Conservation (phyloP, 1,140 invertebrate genomes). For the Varroa destructor region DNA sequence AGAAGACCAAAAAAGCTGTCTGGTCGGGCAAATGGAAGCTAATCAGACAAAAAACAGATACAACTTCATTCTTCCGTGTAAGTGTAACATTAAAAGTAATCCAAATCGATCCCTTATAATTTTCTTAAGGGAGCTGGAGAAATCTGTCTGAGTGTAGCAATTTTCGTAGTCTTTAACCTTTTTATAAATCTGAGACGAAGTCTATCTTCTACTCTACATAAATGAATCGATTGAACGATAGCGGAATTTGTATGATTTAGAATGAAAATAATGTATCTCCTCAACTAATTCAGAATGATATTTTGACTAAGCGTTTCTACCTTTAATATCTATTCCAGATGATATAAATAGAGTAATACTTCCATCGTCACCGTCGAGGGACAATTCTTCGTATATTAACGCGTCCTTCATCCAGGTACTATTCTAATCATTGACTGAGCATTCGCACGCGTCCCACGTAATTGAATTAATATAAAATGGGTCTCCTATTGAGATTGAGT, state of each 20-base stretch:
- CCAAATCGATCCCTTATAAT: too few relatives aligned
- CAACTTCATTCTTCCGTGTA: slow-evolving; percentile 67
- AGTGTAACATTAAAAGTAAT: slow-evolving; percentile 34
- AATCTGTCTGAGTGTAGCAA: too few relatives aligned
- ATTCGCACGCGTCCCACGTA: not conserved
- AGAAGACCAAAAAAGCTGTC: slow-evolving; percentile 65
- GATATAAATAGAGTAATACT: slow-evolving; percentile 76
- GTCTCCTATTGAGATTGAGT: not conserved
- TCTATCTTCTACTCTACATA: too few relatives aligned
- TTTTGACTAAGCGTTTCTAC: slow-evolving; percentile 36
- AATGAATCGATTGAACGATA: too few relatives aligned
- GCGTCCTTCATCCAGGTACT: slow-evolving; percentile 82
- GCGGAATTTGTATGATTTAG: too few relatives aligned
- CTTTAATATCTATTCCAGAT: slow-evolving; percentile 39
- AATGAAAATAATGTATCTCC: too few relatives aligned
- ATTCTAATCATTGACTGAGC: slow-evolving; percentile 14
- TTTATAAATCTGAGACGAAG: too few relatives aligned
- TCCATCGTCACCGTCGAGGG: slow-evolving; percentile 59
- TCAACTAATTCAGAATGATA: too few relatives aligned
- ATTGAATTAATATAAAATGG: slow-evolving; percentile 27
- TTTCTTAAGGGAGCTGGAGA: too few relatives aligned
- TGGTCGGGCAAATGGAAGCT: slow-evolving; percentile 64
- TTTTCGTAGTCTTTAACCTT: too few relatives aligned
- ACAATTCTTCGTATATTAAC: slow-evolving; percentile 90
- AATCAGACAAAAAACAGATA: slow-evolving; percentile 74